Percentiles rank a stretch among this genome's conserved stretches.
phyloP scores from a whole-genome alignment of 2,113 vertebrate genomes.

The Trochalopteron elliotii region DNA sequence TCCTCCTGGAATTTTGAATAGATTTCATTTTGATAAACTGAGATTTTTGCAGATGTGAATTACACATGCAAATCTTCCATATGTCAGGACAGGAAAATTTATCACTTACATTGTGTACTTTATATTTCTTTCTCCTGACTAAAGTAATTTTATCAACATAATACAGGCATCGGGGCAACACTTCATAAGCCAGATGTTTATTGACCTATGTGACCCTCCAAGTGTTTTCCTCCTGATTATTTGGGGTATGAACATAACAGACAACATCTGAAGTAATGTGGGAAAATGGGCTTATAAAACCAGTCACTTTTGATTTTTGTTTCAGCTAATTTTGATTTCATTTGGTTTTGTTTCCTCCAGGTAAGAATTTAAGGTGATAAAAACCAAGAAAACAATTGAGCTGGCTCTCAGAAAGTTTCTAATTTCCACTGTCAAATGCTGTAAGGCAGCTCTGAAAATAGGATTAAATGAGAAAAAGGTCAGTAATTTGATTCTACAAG shows the following conservation, averaged over 20 bases:
- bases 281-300: constrained; percentile 37
- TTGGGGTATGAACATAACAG: constrained; percentile 61
- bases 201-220: constrained; percentile 57
- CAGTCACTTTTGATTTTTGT: constrained; percentile 43
- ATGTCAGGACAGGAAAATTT: not conserved
- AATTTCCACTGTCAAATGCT: not conserved
- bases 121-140: constrained; percentile 53
- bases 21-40: not conserved
- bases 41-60: not conserved
- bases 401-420: not conserved
- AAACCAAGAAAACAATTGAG: not conserved
- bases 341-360: constrained; percentile 17
- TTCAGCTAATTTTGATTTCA: constrained; percentile 35
- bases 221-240: constrained; percentile 60
- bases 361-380: not conserved
- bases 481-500: not conserved
- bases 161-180: constrained; percentile 43
- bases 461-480: not conserved
- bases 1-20: not conserved
- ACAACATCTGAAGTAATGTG: constrained; percentile 69
- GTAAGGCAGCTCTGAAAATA: not conserved
- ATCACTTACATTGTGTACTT: not conserved
- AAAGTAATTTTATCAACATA: constrained; percentile 60
- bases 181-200: constrained; percentile 69
- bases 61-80: constrained; percentile 28